phyloP scores from a whole-genome alignment of 2,113 vertebrate species.

The Leucoraja erinaceus region DNA sequence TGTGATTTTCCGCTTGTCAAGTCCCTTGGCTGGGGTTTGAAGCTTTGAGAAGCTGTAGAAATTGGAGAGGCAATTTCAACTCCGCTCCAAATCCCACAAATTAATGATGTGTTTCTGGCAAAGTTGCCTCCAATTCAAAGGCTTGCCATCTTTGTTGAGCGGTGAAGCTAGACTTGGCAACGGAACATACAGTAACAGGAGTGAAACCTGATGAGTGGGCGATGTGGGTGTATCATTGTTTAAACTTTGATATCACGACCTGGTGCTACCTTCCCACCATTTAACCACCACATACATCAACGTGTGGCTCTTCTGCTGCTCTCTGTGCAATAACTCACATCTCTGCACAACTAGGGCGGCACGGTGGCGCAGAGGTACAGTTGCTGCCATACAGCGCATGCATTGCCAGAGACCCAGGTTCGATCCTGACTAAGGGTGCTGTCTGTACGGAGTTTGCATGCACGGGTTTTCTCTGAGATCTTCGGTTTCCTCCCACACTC shows the following conservation, averaged over 20 bases:
- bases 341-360: background rate
- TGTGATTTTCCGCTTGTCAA: constrained; percentile 26
- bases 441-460: too few relatives aligned
- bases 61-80: constrained; percentile 15
- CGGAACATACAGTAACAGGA: background rate
- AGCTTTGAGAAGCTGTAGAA: constrained; percentile 22
- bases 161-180: background rate
- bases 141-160: background rate
- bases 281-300: background rate
- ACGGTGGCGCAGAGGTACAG: too few relatives aligned
- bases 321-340: background rate
- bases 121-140: constrained; percentile 3
- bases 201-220: background rate
- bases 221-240: background rate
- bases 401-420: too few relatives aligned
- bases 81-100: constrained; percentile 14
- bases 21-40: background rate
- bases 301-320: background rate
- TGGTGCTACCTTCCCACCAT: background rate
- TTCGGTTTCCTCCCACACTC: too few relatives aligned
- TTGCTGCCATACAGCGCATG: too few relatives aligned
- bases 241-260: background rate
- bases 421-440: too few relatives aligned
- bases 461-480: too few relatives aligned
- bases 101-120: constrained; percentile 19